A percentile compares a stretch with the other conserved stretches of the same genome.
These are phyloP conservation scores for Amblyjoppa proteus DNA, from an alignment of 2,888 invertebrate species.

Conservation along the genomic window DNA sequence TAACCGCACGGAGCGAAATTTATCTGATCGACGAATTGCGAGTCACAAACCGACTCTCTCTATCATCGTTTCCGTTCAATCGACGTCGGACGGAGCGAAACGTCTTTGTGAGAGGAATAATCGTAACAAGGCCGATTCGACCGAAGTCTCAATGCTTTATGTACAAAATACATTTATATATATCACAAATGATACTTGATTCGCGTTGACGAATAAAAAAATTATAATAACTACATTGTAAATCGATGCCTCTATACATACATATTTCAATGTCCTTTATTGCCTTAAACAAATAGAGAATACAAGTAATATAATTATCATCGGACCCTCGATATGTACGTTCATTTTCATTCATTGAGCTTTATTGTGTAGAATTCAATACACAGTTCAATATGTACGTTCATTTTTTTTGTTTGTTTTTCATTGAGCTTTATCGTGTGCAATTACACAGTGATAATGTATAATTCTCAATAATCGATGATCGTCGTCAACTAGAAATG, in stretches of 20 bases:
- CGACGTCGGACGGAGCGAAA: conserved; percentile 5
- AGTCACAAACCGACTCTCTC: not conserved
- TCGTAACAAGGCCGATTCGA: conserved; percentile 51
- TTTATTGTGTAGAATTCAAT: conserved; percentile 6
- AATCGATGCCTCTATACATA: conserved; percentile 27
- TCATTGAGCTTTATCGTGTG: conserved; percentile 7
- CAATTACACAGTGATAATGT: conserved; percentile 7
- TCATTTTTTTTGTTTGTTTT: conserved; percentile 1
- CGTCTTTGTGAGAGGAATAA: conserved; percentile 1
- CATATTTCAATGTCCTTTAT: conserved; percentile 32
- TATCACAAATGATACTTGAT: conserved; percentile 70
- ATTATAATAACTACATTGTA: conserved; percentile 38
- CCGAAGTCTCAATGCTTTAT: conserved; percentile 67
- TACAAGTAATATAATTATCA: conserved; percentile 3
- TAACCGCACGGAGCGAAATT: not conserved
- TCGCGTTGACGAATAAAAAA: conserved; percentile 69
- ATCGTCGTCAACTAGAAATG: not conserved
- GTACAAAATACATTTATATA: conserved; percentile 73
- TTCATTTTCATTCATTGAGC: not conserved
- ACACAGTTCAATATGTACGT: conserved; percentile 6
- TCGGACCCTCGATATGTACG: conserved; percentile 1
- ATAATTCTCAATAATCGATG: not conserved
- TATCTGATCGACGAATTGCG: not conserved
- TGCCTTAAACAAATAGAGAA: conserved; percentile 20
- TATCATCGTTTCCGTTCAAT: not conserved